Evolutionary conservation across 2,113 vertebrate genomes (phyloP).

Genomic region (Connochaetes taurinus): DNA sequence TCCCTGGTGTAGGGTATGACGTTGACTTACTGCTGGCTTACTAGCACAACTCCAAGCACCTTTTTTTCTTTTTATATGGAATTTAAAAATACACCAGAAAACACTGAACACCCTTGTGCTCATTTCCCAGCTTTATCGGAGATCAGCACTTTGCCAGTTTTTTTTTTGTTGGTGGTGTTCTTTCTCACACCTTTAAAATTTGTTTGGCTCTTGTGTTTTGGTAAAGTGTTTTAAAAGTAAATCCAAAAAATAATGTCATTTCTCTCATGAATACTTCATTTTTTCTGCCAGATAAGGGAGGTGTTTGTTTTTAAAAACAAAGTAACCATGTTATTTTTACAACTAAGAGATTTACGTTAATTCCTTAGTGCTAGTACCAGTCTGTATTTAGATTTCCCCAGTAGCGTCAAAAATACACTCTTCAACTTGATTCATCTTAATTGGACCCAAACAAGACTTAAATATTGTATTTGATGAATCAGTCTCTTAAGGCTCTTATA

Average conservation of each 20-base stretch:
- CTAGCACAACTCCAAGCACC: not conserved
- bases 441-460: not conserved
- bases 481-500: not conserved
- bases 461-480: not conserved
- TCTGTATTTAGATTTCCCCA: not conserved
- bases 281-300: not conserved
- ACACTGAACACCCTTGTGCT: not conserved
- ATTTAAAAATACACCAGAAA: not conserved
- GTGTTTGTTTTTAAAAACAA: not conserved
- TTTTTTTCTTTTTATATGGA: not conserved
- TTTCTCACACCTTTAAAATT: not conserved
- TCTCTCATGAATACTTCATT: not conserved
- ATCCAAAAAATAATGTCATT: not conserved
- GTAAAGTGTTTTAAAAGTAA: not conserved
- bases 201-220: not conserved
- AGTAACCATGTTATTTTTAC: not conserved
- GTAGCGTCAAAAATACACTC: not conserved
- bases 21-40: not conserved
- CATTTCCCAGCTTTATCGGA: not conserved
- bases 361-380: not conserved
- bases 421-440: not conserved
- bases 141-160: not conserved
- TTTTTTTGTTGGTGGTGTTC: fast-evolving
- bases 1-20: not conserved
- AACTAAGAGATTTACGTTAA: not conserved